Base-by-base conservation (phyloP, 2,888 invertebrate genomes). In the Alloscopus bannaensis region DNA sequence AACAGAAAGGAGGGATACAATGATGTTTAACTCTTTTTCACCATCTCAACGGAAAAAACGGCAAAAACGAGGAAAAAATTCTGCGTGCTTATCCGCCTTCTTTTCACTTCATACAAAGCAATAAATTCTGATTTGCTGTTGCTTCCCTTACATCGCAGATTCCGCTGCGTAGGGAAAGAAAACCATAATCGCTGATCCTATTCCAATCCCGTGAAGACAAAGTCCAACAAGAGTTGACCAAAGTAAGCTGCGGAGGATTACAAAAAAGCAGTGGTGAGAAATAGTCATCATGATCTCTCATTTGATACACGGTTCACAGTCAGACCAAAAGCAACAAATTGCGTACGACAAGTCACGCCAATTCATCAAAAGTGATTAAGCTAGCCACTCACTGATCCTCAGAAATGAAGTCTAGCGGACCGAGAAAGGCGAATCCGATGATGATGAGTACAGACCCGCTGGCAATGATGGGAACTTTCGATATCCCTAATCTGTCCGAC, bases 131-230 rank as follows among this genome's bases (percentile, higher is more conserved):
- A 40, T 62, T 24, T 13, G 24, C 24, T 13, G 40, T 26, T 47
- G 45, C 45, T 62, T 24, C 20, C n/a, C 64, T 83, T 75, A 83
- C 83, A 81, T 24, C 31, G 80, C 82, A 50, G 72, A 64, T 47
- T 80, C 52, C 16, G 79, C 59, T 29, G 81, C 79, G 31, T 72
- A 72, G 1, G 79, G 29, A 55, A 78, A 84, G 42, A 73, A 64
- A 13, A 82, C 55, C 82, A 84, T 82, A 36, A 84, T 73, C 8
- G 84, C 70, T 22, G 78, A 79, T 42, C 82, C 84, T 11, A 84
- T 81, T n/a, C 84, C 84, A 55, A 84, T 70, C 2, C 82, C 84
- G 69, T 84, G 84, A n/a, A 84, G 40, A 16, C 42, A 20, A 16
- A 81, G 69, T 0, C 84, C 84, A 24, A 80, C 28, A 3, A 76